Evolutionary conservation across 2,888 invertebrate genomes (phyloP), one percentile per base, ranked within the genome.

Genomic region (Nemotelus pantherinus): DNA sequence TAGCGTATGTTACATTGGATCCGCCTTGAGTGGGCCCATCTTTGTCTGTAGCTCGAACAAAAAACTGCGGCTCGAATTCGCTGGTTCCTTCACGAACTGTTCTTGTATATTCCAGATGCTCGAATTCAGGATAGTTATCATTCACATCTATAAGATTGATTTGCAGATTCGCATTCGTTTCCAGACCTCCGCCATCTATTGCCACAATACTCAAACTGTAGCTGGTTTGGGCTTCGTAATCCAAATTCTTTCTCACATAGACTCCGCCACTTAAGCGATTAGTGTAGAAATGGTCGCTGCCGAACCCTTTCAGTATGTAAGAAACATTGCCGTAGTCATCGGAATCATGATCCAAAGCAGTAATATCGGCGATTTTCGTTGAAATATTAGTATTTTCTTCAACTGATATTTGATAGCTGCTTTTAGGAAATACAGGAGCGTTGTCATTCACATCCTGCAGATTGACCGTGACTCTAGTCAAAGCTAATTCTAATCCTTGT

Each of bases 401-500:
- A 0, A 93, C 90, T 60, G 90, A 89, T 58, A 94, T 89, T 77
- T 91, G 90, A 82, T 93, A 94, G 25, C 89, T 89, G 0, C 89
- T 84, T 78, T 90, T 88, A 6, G 90, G 88, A 82, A 94, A 95
- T 55, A 90, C 85, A 0, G 95, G 95, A 0, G 91, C 87, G 82
- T 95, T 95, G 82, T 95, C 95, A 83, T 95, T 95, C 71, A 92
- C 92, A 85, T 95, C 95, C 48, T 91, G 83, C 1, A 95, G 85
- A 80, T 91, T 90, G 2, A 92, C 89, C 75, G 91, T 90, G 0
- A 93, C 89, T 81, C 89, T 88, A 0, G 92, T 88, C 58, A 88
- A 88, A 5, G 93, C 89, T 71, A 90, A 87, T 85, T 92, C 90
- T 82, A 86, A 82, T 1, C 87, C 89, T 64, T 88, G 86, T 0